Evolutionary conservation across 2,888 invertebrate species (phyloP), one percentile per base, ranked within the genome.

Genomic region (Drosophila kokeensis): DNA sequence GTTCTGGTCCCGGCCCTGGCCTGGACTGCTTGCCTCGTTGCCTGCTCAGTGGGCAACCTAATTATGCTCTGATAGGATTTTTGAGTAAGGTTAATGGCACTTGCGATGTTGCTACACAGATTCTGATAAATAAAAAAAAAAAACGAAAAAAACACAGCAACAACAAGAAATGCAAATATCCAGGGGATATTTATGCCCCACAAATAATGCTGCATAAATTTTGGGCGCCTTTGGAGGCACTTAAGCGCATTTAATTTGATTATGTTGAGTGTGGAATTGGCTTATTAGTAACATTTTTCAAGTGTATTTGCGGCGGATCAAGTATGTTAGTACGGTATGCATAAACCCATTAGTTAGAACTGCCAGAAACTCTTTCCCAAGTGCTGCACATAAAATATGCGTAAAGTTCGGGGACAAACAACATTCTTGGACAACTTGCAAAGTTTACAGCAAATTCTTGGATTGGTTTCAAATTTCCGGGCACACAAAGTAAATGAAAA

Each of bases 41-140:
- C 34, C 64, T 40, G 74, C 70, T 66, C 64, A 63, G 67, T 60
- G 54, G 79, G 75, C 72, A 73, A 83, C 83, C 86, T 86, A 87
- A 87, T 90, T 87, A 88, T 64, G 77, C 45, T 58, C 73, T 81
- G 89, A 86, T 90, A 77, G 71, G 74, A 73, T 66, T 76, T 86
- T 82, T 88, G 87, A 85, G 85, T 76, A 58, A 82, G 85, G 85
- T 89, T 81, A 81, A 81, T 71, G 73, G 77, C 67, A 55, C 63
- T 63, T 55, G 27, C 62, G 45, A 21, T 59, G 24, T 42, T 42
- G 42, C 42, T 15, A 57, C 55, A 53, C 29, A 10, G 48, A 45
- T 48, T 29, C 34, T n/a, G 55, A 74, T 55, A 48, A 50, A 7
- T 5, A 45, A 40, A 52, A 10, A 15, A 55, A 36, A 27, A 63